Conservation (phyloP, 2,113 vertebrate genomes). For the Anoura caudifer region DNA sequence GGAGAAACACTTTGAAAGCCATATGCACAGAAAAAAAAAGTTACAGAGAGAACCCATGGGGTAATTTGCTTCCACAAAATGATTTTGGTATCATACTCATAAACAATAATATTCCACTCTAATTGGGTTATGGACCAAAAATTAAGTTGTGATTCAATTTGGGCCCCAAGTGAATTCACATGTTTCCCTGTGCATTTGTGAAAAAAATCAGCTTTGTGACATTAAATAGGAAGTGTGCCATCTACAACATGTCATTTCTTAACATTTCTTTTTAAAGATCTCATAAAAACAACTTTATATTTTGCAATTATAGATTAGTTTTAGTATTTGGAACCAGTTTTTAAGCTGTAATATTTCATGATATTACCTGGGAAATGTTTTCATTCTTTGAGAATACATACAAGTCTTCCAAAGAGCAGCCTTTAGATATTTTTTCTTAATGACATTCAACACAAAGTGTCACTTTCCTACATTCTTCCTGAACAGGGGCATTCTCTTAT, state of each 20-base stretch:
- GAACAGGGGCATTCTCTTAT: not conserved
- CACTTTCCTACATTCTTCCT: not conserved
- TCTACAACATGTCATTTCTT: not conserved
- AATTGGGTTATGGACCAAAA: not conserved
- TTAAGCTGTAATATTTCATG: not conserved
- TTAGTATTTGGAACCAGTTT: not conserved
- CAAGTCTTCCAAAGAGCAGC: not conserved
- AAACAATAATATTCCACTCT: not conserved
- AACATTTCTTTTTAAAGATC: not conserved
- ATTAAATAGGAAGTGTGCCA: not conserved
- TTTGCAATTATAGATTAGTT: not conserved
- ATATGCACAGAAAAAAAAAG: not conserved
- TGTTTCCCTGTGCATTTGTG: not conserved
- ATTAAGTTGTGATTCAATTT: not conserved
- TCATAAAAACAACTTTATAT: not conserved
- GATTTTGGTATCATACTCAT: not conserved
- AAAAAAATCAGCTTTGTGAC: not conserved
- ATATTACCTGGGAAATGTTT: not conserved
- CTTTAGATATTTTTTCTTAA: not conserved
- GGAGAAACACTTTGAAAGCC: not conserved
- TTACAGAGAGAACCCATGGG: not conserved
- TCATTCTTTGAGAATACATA: not conserved
- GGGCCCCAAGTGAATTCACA: not conserved
- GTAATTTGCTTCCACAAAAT: not conserved
- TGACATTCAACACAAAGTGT: not conserved